Conservation (phyloP, 2,113 vertebrate genomes). For the Hippocampus zosterae region DNA sequence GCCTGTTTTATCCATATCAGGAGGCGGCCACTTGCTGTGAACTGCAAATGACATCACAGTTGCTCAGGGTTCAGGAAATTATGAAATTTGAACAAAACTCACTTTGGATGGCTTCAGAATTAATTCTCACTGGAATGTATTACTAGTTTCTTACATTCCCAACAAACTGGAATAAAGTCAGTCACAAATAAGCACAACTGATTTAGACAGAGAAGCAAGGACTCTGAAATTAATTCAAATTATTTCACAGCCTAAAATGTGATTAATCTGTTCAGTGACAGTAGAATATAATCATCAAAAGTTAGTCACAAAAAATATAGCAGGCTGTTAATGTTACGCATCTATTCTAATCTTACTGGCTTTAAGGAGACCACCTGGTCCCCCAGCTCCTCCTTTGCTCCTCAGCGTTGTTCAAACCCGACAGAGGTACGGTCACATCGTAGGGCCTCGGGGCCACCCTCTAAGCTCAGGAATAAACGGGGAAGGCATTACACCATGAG, state of each 20-base stretch:
- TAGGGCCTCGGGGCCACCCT: conserved; percentile 2
- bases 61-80: too few species aligned
- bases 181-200: too few species aligned
- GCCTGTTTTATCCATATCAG: too few species aligned
- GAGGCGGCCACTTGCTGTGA: too few species aligned
- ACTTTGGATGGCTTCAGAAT: background rate
- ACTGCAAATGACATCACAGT: too few species aligned
- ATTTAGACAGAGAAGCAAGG: too few species aligned
- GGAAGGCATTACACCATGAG: conserved; percentile 29
- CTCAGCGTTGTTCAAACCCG: conserved; percentile 5
- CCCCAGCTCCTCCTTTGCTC: conserved; percentile 13
- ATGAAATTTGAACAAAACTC: background rate
- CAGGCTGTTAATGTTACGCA: background rate
- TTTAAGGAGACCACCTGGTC: background rate
- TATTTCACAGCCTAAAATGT: too few species aligned
- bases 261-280: background rate
- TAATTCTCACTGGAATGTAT: background rate
- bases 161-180: background rate
- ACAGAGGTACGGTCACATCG: conserved; percentile 18
- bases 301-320: background rate
- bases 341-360: background rate
- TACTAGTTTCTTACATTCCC: background rate
- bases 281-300: background rate
- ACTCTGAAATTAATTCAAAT: too few species aligned
- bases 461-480: conserved; percentile 23